These are phyloP conservation scores for Desoria tigrina DNA, from an alignment of 2,888 invertebrate species.

Conservation along the genomic window DNA sequence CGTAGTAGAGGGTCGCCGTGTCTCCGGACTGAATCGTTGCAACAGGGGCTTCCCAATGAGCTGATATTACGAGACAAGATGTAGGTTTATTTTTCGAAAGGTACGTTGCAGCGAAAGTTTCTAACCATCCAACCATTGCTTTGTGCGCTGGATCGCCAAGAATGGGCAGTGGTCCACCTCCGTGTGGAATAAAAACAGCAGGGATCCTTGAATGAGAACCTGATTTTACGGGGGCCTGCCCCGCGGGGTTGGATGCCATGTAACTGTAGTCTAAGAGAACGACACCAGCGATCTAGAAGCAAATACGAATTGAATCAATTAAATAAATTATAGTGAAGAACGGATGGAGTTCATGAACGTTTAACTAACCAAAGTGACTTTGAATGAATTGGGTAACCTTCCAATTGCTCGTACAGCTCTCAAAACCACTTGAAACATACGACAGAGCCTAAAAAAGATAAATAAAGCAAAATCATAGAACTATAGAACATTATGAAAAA, in stretches of 20 bases:
- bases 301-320: too few species aligned
- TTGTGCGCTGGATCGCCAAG: slow-evolving; percentile 35
- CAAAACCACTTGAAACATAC: too few species aligned
- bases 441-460: too few species aligned
- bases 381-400: not conserved
- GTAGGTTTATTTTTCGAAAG: slow-evolving; percentile 31
- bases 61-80: slow-evolving; percentile 35
- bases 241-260: too few species aligned
- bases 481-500: too few species aligned
- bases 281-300: too few species aligned
- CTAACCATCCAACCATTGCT: slow-evolving; percentile 34
- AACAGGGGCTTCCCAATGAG: slow-evolving; percentile 42
- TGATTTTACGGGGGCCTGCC: too few species aligned
- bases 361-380: too few species aligned
- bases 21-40: slow-evolving; percentile 36
- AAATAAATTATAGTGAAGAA: too few species aligned
- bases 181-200: slow-evolving; percentile 13
- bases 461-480: too few species aligned
- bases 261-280: too few species aligned
- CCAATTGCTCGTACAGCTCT: not conserved
- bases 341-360: too few species aligned
- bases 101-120: slow-evolving; percentile 27
- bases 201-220: slow-evolving; percentile 1
- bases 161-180: slow-evolving; percentile 32
- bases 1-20: slow-evolving; percentile 33